These are phyloP conservation scores for Parotocinclus haroldoi DNA, from an alignment of 2,797 vertebrate species.

Conservation along the genomic window DNA sequence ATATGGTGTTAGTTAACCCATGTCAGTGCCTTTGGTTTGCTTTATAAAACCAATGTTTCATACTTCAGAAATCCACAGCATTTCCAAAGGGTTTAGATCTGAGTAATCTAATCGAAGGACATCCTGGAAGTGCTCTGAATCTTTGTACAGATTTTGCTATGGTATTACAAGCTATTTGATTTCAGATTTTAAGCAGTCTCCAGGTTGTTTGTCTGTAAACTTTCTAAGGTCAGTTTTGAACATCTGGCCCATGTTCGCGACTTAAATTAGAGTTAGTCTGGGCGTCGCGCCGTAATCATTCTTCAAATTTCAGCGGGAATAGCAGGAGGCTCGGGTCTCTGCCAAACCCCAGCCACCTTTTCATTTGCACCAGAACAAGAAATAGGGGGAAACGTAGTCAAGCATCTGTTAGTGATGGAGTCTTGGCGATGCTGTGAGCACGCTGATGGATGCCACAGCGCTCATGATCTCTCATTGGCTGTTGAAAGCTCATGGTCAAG, in stretches of 20 bases:
- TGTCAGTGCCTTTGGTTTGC: no score
- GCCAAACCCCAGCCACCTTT: slow-evolving; percentile 17
- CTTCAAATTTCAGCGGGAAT: slow-evolving; percentile 39
- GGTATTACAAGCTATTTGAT: no score
- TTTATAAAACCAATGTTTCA: no score
- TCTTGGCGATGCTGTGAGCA: slow-evolving; percentile 12
- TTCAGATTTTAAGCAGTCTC: no score
- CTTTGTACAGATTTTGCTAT: no score
- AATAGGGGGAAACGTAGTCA: neutral
- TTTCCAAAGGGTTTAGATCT: no score
- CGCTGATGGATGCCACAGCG: no score
- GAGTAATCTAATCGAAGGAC: no score
- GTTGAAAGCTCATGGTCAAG: slow-evolving; percentile 7
- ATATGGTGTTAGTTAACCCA: no score
- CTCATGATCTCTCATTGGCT: neutral
- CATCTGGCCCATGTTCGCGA: neutral
- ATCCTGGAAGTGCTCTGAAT: no score
- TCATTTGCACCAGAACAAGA: neutral
- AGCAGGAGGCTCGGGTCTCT: slow-evolving; percentile 29
- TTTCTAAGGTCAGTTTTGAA: neutral
- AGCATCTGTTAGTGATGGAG: neutral
- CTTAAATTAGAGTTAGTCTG: neutral
- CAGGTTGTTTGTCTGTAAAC: no score
- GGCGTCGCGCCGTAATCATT: slow-evolving; percentile 36
- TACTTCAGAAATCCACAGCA: no score